Evolutionary conservation across 2,797 vertebrate genomes (phyloP).

Genomic region (Clarias platycephalus): DNA sequence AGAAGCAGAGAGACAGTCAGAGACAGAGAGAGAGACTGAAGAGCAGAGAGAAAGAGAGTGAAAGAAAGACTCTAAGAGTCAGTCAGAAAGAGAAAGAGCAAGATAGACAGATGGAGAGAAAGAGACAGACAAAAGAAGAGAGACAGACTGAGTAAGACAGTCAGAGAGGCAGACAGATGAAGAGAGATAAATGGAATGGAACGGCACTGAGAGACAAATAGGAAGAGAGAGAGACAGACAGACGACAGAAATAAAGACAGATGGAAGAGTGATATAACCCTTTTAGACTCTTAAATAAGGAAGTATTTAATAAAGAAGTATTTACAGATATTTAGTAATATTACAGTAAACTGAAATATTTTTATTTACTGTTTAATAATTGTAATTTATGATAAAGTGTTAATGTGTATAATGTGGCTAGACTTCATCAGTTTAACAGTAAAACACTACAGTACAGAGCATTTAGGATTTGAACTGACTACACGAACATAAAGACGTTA

Average conservation of each 20-base stretch:
- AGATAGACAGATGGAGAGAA: too few relatives aligned
- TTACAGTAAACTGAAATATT: not conserved
- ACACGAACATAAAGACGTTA: not conserved
- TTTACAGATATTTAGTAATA: not conserved
- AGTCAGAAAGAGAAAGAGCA: too few relatives aligned
- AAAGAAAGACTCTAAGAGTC: too few relatives aligned
- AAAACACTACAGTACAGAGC: not conserved
- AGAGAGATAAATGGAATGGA: too few relatives aligned
- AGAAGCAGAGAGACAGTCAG: conserved; percentile 44
- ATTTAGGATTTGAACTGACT: not conserved
- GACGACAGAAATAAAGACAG: not conserved
- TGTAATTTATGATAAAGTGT: not conserved
- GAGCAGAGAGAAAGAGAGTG: not conserved
- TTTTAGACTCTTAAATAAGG: not conserved
- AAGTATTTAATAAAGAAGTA: too few relatives aligned
- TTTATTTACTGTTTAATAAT: not conserved
- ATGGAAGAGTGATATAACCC: not conserved
- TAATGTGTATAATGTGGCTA: not conserved
- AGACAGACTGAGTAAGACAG: too few relatives aligned
- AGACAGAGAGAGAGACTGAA: conserved; percentile 21
- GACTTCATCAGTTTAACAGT: not conserved
- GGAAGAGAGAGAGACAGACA: too few relatives aligned
- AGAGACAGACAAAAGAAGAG: too few relatives aligned
- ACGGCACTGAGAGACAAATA: too few relatives aligned
- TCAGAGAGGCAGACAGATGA: too few relatives aligned